Base-by-base conservation (phyloP, 2,797 vertebrate genomes). In the Strix occidentalis region DNA sequence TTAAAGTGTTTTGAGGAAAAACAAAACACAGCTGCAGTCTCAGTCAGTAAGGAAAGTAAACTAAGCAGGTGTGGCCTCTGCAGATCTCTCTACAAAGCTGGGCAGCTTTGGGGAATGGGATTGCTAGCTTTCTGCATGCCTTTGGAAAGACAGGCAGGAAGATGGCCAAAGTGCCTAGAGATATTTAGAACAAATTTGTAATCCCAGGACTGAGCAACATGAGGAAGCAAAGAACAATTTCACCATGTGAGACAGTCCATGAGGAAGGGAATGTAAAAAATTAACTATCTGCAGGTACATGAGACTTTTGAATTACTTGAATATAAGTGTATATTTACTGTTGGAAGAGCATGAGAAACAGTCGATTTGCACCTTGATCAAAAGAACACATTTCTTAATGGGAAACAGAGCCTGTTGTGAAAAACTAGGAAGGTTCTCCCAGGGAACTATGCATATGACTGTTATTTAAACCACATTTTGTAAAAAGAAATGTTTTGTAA, bases 321-420 rank as follows among this genome's bases (percentile, higher is more conserved):
- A 23, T 11, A 6, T 60, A 65, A 84, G 61, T 90, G 90, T 92
- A 8, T 97, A 75, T 95, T 96, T 91, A 76, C 94, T 90, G 64
- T 33, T 96, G 82, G 84, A 91, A 66, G 75, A 94, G 74, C 60
- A 76, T 66, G 65, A 92, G 80, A 90, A 95, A 87, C 88, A 91
- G 65, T 85, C 24, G 26, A 85, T 95, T 96, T 95, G 88, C 97
- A 97, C 95, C 96, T 95, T 95, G 96, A 97, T 97, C 84, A 97
- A 95, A 98, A 96, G 80, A 96, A 90, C 81, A 63, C 29, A 69
- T 89, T 96, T 96, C 91, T 93, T 96, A 97, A 97, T 84, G 72
- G 84, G 60, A 91, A 87, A 16, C 54, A 61, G 65, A 58, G 54
- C 51, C 74, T 94, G 17, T 72, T 0, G 3, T 69, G 82, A 56